Evolutionary conservation across 64 coral and sea anemone genomes (phyloP).

Genomic region (Montipora foliosa): DNA sequence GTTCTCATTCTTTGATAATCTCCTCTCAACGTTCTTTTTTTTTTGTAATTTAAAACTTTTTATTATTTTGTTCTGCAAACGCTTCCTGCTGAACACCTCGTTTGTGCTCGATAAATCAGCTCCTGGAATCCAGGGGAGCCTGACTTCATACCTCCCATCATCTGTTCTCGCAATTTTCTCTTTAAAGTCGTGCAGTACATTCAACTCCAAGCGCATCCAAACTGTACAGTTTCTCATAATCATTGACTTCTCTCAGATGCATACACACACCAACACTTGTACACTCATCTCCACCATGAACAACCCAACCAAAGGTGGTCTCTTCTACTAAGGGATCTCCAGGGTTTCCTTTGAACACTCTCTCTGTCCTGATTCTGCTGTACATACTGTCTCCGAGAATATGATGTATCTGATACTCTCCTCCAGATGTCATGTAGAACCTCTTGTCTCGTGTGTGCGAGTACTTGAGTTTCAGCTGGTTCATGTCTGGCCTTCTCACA

Average conservation of each 20-base stretch:
- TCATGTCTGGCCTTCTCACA: too few relatives aligned
- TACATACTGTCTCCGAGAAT: background rate
- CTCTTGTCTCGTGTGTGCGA: too few relatives aligned
- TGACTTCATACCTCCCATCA: constrained; percentile 37
- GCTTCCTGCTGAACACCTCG: background rate
- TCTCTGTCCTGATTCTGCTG: too few relatives aligned
- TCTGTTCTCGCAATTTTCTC: background rate
- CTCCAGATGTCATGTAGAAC: too few relatives aligned
- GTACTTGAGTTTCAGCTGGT: too few relatives aligned
- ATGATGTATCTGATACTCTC: background rate
- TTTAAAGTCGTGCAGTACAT: constrained; percentile 12
- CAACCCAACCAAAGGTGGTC: constrained; percentile 28
- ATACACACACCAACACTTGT: background rate
- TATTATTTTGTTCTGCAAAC: background rate
- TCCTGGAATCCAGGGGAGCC: constrained; percentile 27
- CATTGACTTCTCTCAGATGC: background rate
- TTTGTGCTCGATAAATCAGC: background rate
- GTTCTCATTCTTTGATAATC: background rate
- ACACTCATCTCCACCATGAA: constrained; percentile 47
- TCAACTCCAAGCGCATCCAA: constrained; percentile 41
- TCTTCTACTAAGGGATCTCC: constrained; percentile 55
- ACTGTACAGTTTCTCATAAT: constrained; percentile 49
- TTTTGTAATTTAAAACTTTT: too few relatives aligned
- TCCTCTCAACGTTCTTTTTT: background rate
- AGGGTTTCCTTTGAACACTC: constrained; percentile 36